A percentile compares a stretch with the other conserved stretches of the same genome.
Conservation (phyloP, 2,797 vertebrate genomes). For the Selene dorsalis region DNA sequence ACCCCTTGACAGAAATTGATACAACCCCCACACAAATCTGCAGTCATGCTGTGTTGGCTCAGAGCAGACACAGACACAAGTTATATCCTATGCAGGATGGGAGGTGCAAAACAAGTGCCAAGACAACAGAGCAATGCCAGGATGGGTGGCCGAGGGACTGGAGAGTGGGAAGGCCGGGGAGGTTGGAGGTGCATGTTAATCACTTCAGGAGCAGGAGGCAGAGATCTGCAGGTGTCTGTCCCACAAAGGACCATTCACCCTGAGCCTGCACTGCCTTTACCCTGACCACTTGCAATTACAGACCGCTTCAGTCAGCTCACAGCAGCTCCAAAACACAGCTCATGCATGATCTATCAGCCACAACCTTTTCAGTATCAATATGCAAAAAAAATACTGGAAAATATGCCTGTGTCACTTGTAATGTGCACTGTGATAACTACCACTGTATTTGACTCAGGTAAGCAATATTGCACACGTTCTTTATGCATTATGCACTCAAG, state of each 20-base stretch:
- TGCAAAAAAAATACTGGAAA: constrained; percentile 1
- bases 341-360: constrained; percentile 39
- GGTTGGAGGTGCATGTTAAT: constrained; percentile 84
- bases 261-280: constrained; percentile 49
- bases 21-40: constrained; percentile 33
- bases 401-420: constrained; percentile 6
- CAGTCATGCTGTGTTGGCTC: constrained; percentile 41
- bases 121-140: constrained; percentile 67
- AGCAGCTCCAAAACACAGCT: constrained; percentile 34
- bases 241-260: constrained; percentile 84
- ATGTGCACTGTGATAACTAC: neutral
- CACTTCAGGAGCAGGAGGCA: constrained; percentile 70
- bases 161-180: constrained; percentile 58
- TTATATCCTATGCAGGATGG: constrained; percentile 73
- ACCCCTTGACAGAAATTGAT: constrained; percentile 44
- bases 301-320: constrained; percentile 53
- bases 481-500: constrained; percentile 30
- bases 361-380: constrained; percentile 9
- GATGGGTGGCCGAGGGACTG: constrained; percentile 56
- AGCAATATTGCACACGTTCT: constrained; percentile 34
- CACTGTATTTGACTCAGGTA: neutral
- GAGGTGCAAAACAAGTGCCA: constrained; percentile 79
- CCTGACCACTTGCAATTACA: constrained; percentile 49
- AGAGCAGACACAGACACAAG: constrained; percentile 72
- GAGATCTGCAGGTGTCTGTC: constrained; percentile 80